Percentiles rank a stretch among this genome's conserved stretches.
Conservation (phyloP, 2,797 vertebrate species). For the Anabacerthia variegaticeps region DNA sequence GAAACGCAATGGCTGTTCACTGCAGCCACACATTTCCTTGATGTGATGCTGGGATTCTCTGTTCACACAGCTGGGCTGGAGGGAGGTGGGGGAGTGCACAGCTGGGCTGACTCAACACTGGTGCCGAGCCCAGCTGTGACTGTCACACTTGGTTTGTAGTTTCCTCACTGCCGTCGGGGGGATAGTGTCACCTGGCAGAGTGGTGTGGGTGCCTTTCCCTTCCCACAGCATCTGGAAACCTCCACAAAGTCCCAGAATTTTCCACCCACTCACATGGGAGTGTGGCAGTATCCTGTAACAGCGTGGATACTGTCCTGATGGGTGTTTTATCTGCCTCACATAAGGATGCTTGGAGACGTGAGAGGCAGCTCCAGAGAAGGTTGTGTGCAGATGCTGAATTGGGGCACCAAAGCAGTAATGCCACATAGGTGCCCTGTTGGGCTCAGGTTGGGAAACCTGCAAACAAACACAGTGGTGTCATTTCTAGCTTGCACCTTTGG, state of each 20-base stretch:
- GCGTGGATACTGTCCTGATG: rapidly evolving
- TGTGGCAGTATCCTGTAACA: rapidly evolving
- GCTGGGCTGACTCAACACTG: background rate
- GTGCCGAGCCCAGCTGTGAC: background rate
- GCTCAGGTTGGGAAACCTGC: background rate
- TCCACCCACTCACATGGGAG: rapidly evolving
- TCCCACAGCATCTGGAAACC: background rate
- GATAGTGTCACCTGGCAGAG: background rate
- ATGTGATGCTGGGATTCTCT: rapidly evolving
- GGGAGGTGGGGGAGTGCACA: background rate
- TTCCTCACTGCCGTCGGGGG: background rate
- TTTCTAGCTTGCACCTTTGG: background rate
- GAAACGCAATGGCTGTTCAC: rapidly evolving
- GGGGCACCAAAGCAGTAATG: rapidly evolving
- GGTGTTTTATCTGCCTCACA: rapidly evolving
- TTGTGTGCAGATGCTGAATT: rapidly evolving
- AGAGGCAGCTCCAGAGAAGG: background rate
- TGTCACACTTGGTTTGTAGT: background rate
- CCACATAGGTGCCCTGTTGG: rapidly evolving
- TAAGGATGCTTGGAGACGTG: rapidly evolving
- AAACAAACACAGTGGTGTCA: background rate
- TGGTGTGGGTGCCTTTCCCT: rapidly evolving
- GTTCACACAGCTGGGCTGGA: background rate
- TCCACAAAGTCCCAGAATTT: background rate
- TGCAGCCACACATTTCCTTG: background rate